phyloP scores from a whole-genome alignment of 2,797 vertebrate genomes.

The Salmo trutta region DNA sequence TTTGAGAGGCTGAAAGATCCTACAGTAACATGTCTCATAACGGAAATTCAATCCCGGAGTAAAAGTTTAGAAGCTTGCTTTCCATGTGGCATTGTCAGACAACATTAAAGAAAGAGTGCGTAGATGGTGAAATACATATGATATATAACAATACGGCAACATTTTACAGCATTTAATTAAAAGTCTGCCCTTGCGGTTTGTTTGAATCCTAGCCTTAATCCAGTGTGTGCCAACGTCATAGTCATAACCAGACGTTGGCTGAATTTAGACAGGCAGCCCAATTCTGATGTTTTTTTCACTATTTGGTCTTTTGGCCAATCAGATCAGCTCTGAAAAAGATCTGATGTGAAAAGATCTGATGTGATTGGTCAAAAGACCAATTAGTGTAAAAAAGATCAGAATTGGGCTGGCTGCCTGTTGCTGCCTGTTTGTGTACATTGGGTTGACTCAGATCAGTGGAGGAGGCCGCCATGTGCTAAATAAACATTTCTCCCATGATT shows the following conservation, averaged over 20 bases:
- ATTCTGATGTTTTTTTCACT: too few relatives aligned
- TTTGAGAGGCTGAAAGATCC: not conserved
- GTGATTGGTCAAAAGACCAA: too few relatives aligned
- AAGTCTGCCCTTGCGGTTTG: not conserved
- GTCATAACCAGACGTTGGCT: not conserved
- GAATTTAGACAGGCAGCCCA: too few relatives aligned
- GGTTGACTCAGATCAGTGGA: constrained; percentile 42
- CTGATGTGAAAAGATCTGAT: too few relatives aligned
- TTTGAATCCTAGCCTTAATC: not conserved
- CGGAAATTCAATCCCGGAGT: not conserved
- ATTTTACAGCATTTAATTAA: not conserved
- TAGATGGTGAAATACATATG: not conserved
- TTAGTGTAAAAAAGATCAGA: too few relatives aligned
- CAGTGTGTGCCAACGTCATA: not conserved
- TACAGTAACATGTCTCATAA: not conserved
- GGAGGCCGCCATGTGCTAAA: constrained; percentile 45
- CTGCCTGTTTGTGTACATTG: constrained; percentile 12
- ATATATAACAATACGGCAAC: not conserved
- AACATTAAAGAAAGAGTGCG: not conserved
- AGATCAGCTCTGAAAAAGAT: too few relatives aligned
- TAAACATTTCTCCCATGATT: constrained; percentile 50
- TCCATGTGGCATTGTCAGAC: not conserved
- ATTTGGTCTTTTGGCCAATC: too few relatives aligned
- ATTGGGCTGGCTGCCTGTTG: too few relatives aligned
- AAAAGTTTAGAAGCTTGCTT: not conserved